Conservation (phyloP, 2,888 invertebrate genomes). For the Hesperia comma region DNA sequence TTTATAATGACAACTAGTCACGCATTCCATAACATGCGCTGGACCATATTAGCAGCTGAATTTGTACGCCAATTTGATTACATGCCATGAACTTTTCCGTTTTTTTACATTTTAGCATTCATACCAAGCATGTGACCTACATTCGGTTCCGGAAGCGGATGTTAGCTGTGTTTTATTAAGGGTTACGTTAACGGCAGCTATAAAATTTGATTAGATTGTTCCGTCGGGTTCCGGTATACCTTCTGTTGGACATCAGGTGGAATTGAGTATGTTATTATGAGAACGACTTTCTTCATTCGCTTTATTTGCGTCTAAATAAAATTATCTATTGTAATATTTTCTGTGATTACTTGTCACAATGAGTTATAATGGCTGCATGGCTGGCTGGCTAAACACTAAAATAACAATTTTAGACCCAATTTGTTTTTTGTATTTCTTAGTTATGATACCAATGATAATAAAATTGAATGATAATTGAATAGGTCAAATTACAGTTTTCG, state of each 20-base stretch:
- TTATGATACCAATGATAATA: too few relatives aligned
- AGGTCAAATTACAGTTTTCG: too few relatives aligned
- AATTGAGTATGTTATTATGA: constrained; percentile 5
- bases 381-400: too few relatives aligned
- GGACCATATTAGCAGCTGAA: background rate
- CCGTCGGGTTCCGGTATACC: background rate
- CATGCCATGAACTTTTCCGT: background rate
- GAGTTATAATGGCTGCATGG: too few relatives aligned
- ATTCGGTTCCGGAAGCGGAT: constrained; percentile 25
- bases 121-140: constrained; percentile 16
- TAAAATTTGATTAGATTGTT: constrained; percentile 34
- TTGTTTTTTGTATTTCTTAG: too few relatives aligned
- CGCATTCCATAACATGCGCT: background rate
- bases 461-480: too few relatives aligned
- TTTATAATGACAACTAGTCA: constrained; percentile 5
- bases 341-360: too few relatives aligned
- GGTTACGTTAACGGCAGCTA: constrained; percentile 24
- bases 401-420: too few relatives aligned
- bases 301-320: constrained; percentile 7
- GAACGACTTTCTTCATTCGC: background rate
- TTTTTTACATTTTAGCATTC: background rate
- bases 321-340: background rate
- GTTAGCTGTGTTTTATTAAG: constrained; percentile 17
- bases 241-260: constrained; percentile 3
- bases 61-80: background rate